Percentiles rank a stretch among this genome's conserved stretches.
phyloP scores from a whole-genome alignment of 2,797 vertebrate genomes.

The Loriculus beryllinus region DNA sequence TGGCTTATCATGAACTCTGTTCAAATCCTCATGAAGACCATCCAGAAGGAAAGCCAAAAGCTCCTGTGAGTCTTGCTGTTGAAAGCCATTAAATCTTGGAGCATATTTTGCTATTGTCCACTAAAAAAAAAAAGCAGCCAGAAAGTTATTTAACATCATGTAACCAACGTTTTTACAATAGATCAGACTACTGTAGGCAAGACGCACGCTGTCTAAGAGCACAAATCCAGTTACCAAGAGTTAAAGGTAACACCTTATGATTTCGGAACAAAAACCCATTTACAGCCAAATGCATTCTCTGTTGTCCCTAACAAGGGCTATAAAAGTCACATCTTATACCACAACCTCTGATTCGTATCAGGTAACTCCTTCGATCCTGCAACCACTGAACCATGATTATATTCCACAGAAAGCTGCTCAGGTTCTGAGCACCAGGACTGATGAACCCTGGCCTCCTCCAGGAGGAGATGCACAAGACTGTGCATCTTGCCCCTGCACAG shows the following conservation, averaged over 20 bases:
- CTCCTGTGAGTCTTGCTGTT: slow-evolving; percentile 98
- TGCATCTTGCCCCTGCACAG: not conserved
- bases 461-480: not conserved
- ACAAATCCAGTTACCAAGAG: not conserved
- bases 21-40: slow-evolving; percentile 96
- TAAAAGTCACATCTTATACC: not conserved
- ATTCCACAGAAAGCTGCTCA: not conserved
- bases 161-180: not conserved
- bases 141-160: not conserved
- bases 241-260: not conserved
- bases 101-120: slow-evolving; percentile 99
- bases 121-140: slow-evolving; percentile 65
- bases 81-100: slow-evolving; percentile 97
- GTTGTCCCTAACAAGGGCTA: not conserved
- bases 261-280: not conserved
- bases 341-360: not conserved
- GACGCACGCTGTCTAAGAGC: fast-evolving
- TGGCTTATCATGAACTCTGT: slow-evolving; percentile 96
- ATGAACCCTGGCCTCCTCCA: not conserved
- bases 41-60: slow-evolving; percentile 96
- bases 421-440: not conserved
- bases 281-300: not conserved
- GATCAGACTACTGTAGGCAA: not conserved
- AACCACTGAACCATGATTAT: not conserved
- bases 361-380: not conserved